Percentiles rank a stretch among this genome's conserved stretches.
phyloP scores from a whole-genome alignment of 1,140 invertebrate species.

The Micrasema minimum region DNA sequence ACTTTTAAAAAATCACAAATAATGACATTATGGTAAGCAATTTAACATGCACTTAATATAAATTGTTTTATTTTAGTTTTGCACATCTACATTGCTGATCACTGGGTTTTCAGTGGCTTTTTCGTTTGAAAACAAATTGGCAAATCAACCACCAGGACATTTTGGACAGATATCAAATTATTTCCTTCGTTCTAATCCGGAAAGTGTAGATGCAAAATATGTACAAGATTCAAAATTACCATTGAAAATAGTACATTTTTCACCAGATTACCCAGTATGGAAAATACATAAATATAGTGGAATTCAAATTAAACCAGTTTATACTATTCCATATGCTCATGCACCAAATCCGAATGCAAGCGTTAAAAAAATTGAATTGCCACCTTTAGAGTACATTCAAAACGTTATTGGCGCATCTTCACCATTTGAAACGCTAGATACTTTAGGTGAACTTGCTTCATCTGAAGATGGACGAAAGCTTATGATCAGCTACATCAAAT shows the following conservation, averaged over 20 bases:
- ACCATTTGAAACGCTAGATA: constrained; percentile 40
- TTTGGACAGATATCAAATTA: constrained; percentile 7
- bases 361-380: constrained; percentile 1
- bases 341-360: background rate
- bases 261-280: constrained; percentile 42
- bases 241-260: constrained; percentile 4
- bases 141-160: constrained; percentile 1
- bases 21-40: too few species aligned
- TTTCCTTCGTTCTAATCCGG: background rate
- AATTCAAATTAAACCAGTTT: constrained; percentile 46
- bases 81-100: constrained; percentile 5
- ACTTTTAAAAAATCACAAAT: too few species aligned
- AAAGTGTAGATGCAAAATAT: too few species aligned
- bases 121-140: constrained; percentile 10
- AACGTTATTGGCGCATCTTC: constrained; percentile 44
- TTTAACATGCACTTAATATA: too few species aligned
- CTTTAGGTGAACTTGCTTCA: constrained; percentile 44
- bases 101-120: background rate
- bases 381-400: constrained; percentile 38
- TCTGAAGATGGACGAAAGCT: constrained; percentile 43
- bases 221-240: too few species aligned
- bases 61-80: constrained; percentile 5
- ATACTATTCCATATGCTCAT: constrained; percentile 30
- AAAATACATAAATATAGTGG: constrained; percentile 52
- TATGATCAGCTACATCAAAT: constrained; percentile 46